Base-by-base conservation (phyloP, 2,113 vertebrate species). In the Silurus meridionalis region DNA sequence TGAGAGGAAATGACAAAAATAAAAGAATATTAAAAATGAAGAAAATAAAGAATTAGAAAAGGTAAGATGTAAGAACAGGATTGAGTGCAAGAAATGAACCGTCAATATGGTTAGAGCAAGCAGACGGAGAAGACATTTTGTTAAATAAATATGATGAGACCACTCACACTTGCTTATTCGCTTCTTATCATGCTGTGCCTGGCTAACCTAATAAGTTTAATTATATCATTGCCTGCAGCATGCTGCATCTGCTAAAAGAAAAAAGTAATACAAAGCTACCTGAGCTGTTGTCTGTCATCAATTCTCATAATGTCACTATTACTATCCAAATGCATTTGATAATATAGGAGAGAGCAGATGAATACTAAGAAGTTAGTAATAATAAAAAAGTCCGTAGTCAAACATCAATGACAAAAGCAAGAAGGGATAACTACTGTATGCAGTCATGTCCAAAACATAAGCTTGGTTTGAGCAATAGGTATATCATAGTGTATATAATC, bases 131-230 rank as follows among this genome's bases (percentile, higher is more conserved):
- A 55, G n/a, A 28, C 52, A 83, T 53, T 64, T 83, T 8, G 61
- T 60, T 8, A 13, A 52, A 46, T 52, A 23, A 66, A 82, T n/a
- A 23, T 52, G n/a, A 66, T 66, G 64, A 28, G 64, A 66, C 19
- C 46, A 1, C 19, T 81, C 37, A 10, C 58, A 9, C 57, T 28
- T 58, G 4, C 79, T 37, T 15, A 28, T 15, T 48, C 60, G 4
- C 79, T 37, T 15, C 15, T 15, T 48, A 37, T 23, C 80, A 66
- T 10, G 15, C 58, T 5, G n/a, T 83, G 82, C 53, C 28, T 19
- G 21, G 82, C 67, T 83, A 72, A 72, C 28, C 55, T 17, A 55
- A 83, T 74, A 83, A 71, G 53, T 57, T 28, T 57, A 83, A 71
- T 72, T 14, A 83, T 10, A 74, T 72, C 19, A 83, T 48, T 25